Evolutionary conservation across 2,888 invertebrate species (phyloP).

Genomic region (Tillus elongatus): DNA sequence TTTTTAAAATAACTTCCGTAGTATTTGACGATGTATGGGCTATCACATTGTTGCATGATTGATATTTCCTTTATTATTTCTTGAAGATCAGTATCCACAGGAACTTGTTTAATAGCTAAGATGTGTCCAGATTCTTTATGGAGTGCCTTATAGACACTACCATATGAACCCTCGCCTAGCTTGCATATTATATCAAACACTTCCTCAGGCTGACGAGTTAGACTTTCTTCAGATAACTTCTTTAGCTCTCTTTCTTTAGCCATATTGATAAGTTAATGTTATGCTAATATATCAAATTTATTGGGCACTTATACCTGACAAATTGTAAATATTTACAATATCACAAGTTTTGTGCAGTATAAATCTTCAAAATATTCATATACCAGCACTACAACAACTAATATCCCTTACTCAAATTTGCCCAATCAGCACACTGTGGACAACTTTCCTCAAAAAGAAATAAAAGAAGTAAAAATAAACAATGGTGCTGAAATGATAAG

Average conservation of each 20-base stretch:
- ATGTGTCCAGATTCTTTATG: slow-evolving; percentile 96
- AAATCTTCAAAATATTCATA: too few species aligned
- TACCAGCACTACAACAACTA: too few species aligned
- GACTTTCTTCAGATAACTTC: slow-evolving; percentile 93
- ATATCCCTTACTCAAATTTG: too few species aligned
- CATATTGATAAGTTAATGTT: too few species aligned
- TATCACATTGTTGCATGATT: slow-evolving; percentile 99
- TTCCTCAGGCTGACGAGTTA: slow-evolving; percentile 96
- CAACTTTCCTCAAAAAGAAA: too few species aligned
- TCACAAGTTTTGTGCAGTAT: too few species aligned
- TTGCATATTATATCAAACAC: slow-evolving; percentile 99
- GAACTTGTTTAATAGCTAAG: slow-evolving; percentile 97
- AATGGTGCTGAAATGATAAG: too few species aligned
- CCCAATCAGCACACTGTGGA: too few species aligned
- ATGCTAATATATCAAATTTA: too few species aligned
- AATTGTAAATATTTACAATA: too few species aligned
- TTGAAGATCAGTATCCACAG: slow-evolving; percentile 97
- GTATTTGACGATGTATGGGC: slow-evolving; percentile 98
- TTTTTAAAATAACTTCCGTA: slow-evolving; percentile 99
- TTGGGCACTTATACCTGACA: too few species aligned
- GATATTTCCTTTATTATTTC: slow-evolving; percentile 99
- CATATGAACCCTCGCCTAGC: slow-evolving; percentile 95
- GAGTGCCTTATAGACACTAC: slow-evolving; percentile 96
- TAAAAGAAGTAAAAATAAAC: too few species aligned
- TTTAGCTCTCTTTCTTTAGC: slow-evolving; percentile 89